phyloP scores from a whole-genome alignment of 2,113 vertebrate genomes.

The Notothenia coriiceps region DNA sequence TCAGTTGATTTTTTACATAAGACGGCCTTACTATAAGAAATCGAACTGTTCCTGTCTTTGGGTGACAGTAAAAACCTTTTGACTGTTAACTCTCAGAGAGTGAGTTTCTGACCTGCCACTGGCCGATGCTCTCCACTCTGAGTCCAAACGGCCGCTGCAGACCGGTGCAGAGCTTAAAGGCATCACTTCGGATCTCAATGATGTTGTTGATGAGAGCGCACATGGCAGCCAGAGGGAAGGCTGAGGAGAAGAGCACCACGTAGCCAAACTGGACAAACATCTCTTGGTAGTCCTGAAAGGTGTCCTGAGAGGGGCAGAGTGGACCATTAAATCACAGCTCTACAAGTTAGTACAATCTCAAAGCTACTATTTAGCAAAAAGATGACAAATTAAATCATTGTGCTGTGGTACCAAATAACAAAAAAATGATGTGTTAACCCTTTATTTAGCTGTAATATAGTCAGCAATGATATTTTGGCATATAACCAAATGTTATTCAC shows the following conservation, averaged over 20 bases:
- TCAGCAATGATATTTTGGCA: not conserved
- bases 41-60: not conserved
- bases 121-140: slow-evolving; percentile 93
- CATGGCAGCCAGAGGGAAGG: slow-evolving; percentile 94
- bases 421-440: too few species aligned
- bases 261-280: slow-evolving; percentile 99
- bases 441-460: not conserved
- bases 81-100: not conserved
- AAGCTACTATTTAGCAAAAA: not conserved
- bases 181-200: slow-evolving; percentile 96
- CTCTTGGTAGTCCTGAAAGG: slow-evolving; percentile 98
- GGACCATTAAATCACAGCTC: slow-evolving; percentile 7
- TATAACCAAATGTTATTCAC: not conserved
- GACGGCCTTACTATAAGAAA: not conserved
- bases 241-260: slow-evolving; percentile 96
- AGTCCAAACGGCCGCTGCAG: slow-evolving; percentile 95
- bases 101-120: slow-evolving; percentile 91
- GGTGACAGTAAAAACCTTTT: not conserved
- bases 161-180: slow-evolving; percentile 96
- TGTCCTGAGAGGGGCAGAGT: slow-evolving; percentile 85
- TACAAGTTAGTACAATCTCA: not conserved
- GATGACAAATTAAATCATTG: not conserved
- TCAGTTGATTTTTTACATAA: not conserved
- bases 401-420: not conserved
- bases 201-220: slow-evolving; percentile 97